Percentiles rank a stretch among this genome's conserved stretches.
These are phyloP conservation scores for Coboldia fuscipes DNA, from an alignment of 1,140 invertebrate genomes.

Conservation along the genomic window DNA sequence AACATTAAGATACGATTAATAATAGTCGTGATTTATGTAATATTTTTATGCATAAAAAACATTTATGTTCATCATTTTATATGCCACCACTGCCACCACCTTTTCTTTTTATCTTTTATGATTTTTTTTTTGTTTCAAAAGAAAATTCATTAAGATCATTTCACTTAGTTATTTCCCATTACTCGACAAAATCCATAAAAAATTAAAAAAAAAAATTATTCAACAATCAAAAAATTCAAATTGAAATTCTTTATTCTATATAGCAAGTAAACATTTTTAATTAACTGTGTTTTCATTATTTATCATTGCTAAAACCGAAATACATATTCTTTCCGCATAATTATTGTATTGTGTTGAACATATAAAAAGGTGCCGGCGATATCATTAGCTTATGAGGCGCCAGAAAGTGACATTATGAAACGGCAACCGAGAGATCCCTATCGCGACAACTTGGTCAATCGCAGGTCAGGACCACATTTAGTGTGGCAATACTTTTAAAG, in stretches of 20 bases:
- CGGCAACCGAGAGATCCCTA: constrained; percentile 80
- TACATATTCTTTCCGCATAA: background rate
- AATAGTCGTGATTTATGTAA: background rate
- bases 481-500: background rate
- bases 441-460: constrained; percentile 87
- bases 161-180: constrained; percentile 5
- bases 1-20: background rate
- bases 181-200: constrained; percentile 4
- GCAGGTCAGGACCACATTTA: constrained; percentile 50
- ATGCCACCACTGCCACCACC: too few relatives aligned
- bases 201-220: background rate
- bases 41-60: background rate
- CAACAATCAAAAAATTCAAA: background rate
- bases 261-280: constrained; percentile 8
- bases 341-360: constrained; percentile 1
- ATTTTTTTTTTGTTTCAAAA: background rate
- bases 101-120: constrained; percentile 4
- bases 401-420: constrained; percentile 95
- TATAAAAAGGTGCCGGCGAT: constrained; percentile 71
- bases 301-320: constrained; percentile 1
- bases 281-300: too few relatives aligned
- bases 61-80: too few relatives aligned
- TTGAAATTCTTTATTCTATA: background rate
- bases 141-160: background rate
- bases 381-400: constrained; percentile 89